These are phyloP conservation scores for Mionectes macconnelli DNA, from an alignment of 2,113 vertebrate species.

Conservation along the genomic window DNA sequence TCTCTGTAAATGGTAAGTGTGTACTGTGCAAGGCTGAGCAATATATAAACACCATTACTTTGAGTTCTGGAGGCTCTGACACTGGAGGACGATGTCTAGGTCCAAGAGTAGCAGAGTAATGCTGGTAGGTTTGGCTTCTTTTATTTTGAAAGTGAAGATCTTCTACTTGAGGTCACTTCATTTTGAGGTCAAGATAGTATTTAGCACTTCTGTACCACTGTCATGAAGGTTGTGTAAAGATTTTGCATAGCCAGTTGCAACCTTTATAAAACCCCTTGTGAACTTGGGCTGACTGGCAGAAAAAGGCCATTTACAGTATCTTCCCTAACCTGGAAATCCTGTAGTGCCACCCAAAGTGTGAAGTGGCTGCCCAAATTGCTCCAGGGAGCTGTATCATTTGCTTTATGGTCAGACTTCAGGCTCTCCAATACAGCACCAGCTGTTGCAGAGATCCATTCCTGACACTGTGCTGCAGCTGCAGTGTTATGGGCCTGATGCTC, in stretches of 20 bases:
- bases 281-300: background rate
- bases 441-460: background rate
- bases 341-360: background rate
- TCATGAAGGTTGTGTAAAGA: background rate
- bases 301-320: background rate
- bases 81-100: background rate
- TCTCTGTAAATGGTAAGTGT: background rate
- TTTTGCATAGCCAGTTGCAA: background rate
- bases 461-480: background rate
- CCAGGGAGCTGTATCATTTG: fast-evolving
- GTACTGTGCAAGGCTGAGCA: background rate
- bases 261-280: background rate
- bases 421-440: background rate
- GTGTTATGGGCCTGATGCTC: fast-evolving
- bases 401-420: background rate
- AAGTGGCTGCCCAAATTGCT: background rate
- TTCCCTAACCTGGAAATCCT: background rate
- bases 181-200: background rate
- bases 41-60: background rate
- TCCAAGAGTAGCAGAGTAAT: background rate
- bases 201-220: background rate
- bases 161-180: background rate
- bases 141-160: background rate
- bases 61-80: background rate
- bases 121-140: background rate